A percentile compares a stretch with the other conserved stretches of the same genome.
Conservation (phyloP, 1,140 invertebrate species). For the Cepaea nemoralis region DNA sequence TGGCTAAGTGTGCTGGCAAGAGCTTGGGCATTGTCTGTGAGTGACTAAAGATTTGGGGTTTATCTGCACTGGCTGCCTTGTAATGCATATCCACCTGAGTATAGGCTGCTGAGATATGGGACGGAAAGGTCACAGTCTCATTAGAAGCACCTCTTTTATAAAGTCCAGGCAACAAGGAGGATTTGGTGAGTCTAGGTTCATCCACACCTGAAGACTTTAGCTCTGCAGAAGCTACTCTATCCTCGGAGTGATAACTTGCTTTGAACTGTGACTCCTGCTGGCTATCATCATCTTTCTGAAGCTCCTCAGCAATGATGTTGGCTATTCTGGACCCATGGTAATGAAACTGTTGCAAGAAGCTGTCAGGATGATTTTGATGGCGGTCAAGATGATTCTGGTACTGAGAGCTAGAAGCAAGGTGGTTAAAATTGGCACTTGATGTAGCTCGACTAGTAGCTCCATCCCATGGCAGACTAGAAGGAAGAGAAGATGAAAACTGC, state of each 20-base stretch:
- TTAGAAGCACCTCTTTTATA: not conserved
- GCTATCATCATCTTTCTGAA: slow-evolving; percentile 19
- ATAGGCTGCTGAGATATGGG: not conserved
- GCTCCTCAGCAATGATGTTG: slow-evolving; percentile 25
- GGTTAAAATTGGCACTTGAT: not conserved
- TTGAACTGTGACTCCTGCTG: not conserved
- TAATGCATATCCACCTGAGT: not conserved
- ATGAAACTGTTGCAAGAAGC: not conserved
- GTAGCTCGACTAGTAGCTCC: not conserved
- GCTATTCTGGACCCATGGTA: slow-evolving; percentile 18
- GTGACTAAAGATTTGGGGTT: not conserved
- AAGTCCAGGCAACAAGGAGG: not conserved
- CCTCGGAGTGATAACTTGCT: not conserved
- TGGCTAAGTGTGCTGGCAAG: not conserved
- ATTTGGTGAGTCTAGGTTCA: not conserved
- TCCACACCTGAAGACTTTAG: not conserved
- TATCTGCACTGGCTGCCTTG: not conserved
- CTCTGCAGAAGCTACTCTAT: not conserved
- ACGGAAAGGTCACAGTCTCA: not conserved
- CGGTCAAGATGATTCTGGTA: not conserved
- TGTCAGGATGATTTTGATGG: not conserved
- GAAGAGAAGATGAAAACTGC: not conserved
- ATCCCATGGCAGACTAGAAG: not conserved
- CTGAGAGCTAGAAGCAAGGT: not conserved
- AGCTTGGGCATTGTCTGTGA: not conserved